Conservation (phyloP, 2,797 vertebrate genomes). For the Scolopax bukidnonensis region DNA sequence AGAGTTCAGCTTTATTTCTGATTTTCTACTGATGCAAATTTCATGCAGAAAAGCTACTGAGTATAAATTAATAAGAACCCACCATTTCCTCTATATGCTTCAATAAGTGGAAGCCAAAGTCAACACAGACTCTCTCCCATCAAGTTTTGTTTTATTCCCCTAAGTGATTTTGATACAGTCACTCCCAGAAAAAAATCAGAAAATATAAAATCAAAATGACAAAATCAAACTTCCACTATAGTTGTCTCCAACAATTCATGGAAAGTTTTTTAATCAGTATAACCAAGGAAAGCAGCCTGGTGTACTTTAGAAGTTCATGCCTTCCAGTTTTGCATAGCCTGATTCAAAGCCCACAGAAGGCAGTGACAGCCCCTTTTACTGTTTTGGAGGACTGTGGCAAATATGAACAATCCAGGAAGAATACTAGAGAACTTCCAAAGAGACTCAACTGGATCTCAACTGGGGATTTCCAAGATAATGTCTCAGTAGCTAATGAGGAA, state of each 20-base stretch:
- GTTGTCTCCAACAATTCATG: background rate
- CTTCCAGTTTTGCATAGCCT: background rate
- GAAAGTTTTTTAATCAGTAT: background rate
- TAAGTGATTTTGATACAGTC: background rate
- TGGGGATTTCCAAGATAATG: background rate
- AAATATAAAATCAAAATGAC: background rate
- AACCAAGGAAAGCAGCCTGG: background rate
- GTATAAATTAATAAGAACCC: background rate
- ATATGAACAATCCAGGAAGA: background rate
- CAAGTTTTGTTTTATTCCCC: background rate
- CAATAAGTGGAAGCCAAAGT: background rate
- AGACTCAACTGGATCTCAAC: background rate
- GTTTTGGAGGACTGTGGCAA: background rate
- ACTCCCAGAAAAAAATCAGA: background rate
- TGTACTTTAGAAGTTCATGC: background rate
- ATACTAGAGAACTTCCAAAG: background rate
- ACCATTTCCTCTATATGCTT: background rate
- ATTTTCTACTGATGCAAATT: background rate
- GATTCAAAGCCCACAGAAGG: background rate
- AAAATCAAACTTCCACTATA: background rate
- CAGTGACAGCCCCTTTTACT: background rate
- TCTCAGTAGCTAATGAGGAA: background rate
- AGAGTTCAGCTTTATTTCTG: background rate
- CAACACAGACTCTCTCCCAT: background rate
- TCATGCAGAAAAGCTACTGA: background rate